These are phyloP conservation scores for Luscinia luscinia DNA, from an alignment of 2,797 vertebrate genomes.

Conservation along the genomic window DNA sequence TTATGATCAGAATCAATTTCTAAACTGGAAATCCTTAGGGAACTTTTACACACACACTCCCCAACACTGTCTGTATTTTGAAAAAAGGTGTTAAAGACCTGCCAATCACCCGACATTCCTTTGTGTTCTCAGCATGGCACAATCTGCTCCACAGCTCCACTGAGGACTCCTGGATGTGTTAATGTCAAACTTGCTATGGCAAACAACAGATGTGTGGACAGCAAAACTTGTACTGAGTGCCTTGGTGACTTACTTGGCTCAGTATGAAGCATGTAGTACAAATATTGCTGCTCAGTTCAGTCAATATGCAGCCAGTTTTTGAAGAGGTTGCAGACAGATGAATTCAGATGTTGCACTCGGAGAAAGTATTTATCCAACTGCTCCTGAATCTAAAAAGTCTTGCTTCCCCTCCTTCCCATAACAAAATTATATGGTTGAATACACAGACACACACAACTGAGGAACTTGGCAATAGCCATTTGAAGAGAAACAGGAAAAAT, in stretches of 20 bases:
- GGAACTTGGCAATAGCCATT: background rate
- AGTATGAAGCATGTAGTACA: constrained; percentile 34
- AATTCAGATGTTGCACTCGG: background rate
- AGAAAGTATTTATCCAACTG: background rate
- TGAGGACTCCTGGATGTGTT: background rate
- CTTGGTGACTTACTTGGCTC: constrained; percentile 45
- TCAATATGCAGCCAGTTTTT: constrained; percentile 11
- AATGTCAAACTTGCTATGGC: background rate
- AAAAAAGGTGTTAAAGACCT: background rate
- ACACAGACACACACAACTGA: background rate
- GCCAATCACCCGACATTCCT: background rate
- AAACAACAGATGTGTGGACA: constrained; percentile 48
- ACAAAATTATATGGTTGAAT: background rate
- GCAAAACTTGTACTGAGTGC: constrained; percentile 8
- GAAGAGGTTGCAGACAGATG: background rate
- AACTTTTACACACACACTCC: background rate
- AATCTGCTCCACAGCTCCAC: constrained; percentile 1
- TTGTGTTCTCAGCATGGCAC: background rate
- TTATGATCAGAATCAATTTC: background rate
- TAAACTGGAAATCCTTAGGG: background rate
- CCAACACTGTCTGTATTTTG: background rate
- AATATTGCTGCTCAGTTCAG: constrained; percentile 27
- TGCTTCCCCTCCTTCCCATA: background rate
- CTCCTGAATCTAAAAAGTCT: background rate
- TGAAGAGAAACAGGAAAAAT: background rate